A percentile compares a stretch with the other conserved stretches of the same genome.
Evolutionary conservation across 2,113 vertebrate genomes (phyloP).

Genomic region (Urocolius indicus): DNA sequence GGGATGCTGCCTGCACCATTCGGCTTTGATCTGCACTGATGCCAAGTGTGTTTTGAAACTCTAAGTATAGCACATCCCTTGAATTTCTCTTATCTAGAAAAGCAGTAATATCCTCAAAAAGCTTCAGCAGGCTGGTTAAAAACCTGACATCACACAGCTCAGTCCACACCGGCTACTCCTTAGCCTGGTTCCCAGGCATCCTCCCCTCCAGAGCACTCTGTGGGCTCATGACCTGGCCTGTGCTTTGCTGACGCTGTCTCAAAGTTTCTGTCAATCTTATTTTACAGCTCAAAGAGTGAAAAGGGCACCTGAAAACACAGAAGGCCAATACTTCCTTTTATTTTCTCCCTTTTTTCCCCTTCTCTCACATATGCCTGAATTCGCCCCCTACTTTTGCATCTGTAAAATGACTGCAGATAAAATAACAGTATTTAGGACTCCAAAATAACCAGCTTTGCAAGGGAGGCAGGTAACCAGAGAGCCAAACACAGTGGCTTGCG

Average conservation of each 20-base stretch:
- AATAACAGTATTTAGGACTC: background rate
- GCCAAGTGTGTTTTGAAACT: constrained; percentile 68
- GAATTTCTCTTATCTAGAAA: constrained; percentile 57
- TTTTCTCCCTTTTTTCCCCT: rapidly evolving
- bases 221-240: background rate
- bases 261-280: constrained; percentile 35
- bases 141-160: constrained; percentile 2
- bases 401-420: background rate
- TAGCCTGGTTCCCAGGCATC: background rate
- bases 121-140: constrained; percentile 17
- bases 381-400: background rate
- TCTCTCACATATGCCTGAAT: background rate
- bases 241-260: background rate
- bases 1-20: constrained; percentile 45
- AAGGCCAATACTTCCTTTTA: background rate
- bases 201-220: background rate
- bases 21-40: constrained; percentile 61
- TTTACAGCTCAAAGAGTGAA: constrained; percentile 51
- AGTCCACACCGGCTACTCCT: background rate
- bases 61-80: constrained; percentile 62
- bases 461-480: background rate
- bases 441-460: background rate
- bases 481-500: background rate
- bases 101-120: constrained; percentile 60
- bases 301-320: constrained; percentile 27